Base-by-base conservation (phyloP, 2,888 invertebrate genomes). In the Himalopsyche tibetana region DNA sequence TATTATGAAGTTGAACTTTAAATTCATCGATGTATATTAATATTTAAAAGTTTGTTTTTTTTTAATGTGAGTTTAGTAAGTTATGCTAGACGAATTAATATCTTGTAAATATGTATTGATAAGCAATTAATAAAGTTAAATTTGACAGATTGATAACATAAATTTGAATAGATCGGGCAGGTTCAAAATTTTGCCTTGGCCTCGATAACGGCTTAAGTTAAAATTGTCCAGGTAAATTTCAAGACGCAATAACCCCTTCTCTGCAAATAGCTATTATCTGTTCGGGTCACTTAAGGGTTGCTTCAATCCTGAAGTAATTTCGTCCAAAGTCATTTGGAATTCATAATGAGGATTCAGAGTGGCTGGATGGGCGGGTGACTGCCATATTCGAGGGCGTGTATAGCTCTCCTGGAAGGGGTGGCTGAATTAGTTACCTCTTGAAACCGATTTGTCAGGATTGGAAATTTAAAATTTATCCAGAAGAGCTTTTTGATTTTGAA, bases 271-370 rank as follows among this genome's bases (percentile, higher is more conserved):
- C 63, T 63, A 63, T 63, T 63, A 63, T 63, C 63, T 63, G 19
- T 63, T 63, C 63, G 28, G 63, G 63, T 63, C 63, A 63, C 63
- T 63, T 63, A 63, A 63, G 63, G 63, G 63, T 63, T 63, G 63
- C 19, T 63, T 63, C 63, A 63, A 63, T 63, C 63, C 63, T 63
- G 63, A 63, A 28, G 63, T 63, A 63, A 63, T 63, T 63, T 63
- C 63, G 63, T 63, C 63, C 63, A 63, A 63, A 63, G 63, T 63
- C 63, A 63, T 63, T 63, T 63, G 63, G 63, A 63, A 63, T 63
- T 63, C 63, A 63, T 63, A 63, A 63, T 28, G 63, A 63, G 63
- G 63, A 63, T 63, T 63, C 63, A 51, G 51, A 51, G 51, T 51
- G 51, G 51, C 51, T 51, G 12, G 51, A 51, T 51, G 63, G 63